Evolutionary conservation across 2,888 invertebrate genomes (phyloP), one percentile per base, ranked within the genome.

Genomic region (Nowickia ferox): DNA sequence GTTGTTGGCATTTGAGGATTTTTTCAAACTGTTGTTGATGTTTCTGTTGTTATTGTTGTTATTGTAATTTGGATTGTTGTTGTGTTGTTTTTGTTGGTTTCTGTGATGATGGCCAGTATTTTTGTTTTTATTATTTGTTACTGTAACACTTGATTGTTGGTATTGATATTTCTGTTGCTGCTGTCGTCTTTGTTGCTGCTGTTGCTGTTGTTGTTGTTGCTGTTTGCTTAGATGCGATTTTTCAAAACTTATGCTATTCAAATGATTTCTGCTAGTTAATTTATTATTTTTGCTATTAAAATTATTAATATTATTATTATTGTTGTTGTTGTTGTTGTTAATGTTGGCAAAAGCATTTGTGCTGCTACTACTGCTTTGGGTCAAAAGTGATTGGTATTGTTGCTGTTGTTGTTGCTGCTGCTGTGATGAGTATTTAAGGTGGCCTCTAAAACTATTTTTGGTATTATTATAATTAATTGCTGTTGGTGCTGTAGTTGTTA

Each of bases 381-480:
- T 81, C 72, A 51, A 51, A 68, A 63, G 15, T 79, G 53, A 44
- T 79, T 63, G 69, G 51, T 84, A 68, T 63, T 78, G 71, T 44
- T 65, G 69, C 48, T 87, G 80, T 86, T 88, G 88, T 79, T 88
- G 59, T 82, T 88, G 72, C 44, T 84, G 72, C 44, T 84, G 81
- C 81, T 80, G 72, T 78, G 87, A 74, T 88, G 89, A 89, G 86
- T 89, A 90, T 91, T 91, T 92, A 84, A 89, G 87, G 82, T 89
- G 89, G 87, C 93, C 93, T 91, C 92, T 92, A 89, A 90, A 90
- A 89, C 90, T 92, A 92, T 92, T 92, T 91, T 92, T 92, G 91
- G 92, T 92, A 90, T 90, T 82, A 87, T 88, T 88, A 82, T 81
- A 87, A 83, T 84, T 87, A 89, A 89, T 84, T 87, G 85, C 69